A percentile compares a stretch with the other conserved stretches of the same genome.
These are phyloP conservation scores for Eugnorisma glareosa DNA, from an alignment of 2,888 invertebrate species.

Conservation along the genomic window DNA sequence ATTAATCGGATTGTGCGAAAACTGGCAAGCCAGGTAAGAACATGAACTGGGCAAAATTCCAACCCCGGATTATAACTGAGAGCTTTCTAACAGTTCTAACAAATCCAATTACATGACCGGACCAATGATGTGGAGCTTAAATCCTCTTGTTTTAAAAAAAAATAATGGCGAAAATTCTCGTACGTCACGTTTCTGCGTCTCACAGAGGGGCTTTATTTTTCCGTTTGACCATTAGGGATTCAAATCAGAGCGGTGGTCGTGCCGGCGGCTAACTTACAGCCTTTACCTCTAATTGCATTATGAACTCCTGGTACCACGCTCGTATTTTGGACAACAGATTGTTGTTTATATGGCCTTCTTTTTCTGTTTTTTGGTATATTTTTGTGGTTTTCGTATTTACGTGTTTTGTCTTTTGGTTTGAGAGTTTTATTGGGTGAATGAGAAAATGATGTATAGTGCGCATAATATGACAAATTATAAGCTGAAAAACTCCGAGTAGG, in stretches of 20 bases:
- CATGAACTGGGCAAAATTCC: constrained; percentile 40
- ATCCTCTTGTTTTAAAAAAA: constrained; percentile 45
- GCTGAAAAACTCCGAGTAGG: no score
- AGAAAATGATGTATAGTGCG: not conserved
- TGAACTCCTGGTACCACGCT: constrained; percentile 70
- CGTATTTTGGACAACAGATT: constrained; percentile 66
- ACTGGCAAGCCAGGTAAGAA: constrained; percentile 23
- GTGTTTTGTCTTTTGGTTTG: not conserved
- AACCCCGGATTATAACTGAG: constrained; percentile 43
- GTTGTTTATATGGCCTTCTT: constrained; percentile 48
- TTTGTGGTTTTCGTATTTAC: constrained; percentile 18
- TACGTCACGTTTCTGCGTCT: constrained; percentile 45
- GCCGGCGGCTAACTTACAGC: constrained; percentile 77
- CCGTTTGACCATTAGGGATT: constrained; percentile 78
- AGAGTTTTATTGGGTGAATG: constrained; percentile 2
- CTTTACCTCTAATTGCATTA: constrained; percentile 79
- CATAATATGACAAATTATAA: not conserved
- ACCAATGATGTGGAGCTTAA: constrained; percentile 35
- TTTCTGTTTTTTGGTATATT: constrained; percentile 16
- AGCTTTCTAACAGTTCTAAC: constrained; percentile 47
- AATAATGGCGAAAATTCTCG: constrained; percentile 39
- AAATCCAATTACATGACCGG: constrained; percentile 44
- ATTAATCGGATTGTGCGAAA: not conserved
- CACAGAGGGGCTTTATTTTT: constrained; percentile 51
- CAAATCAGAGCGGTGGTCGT: constrained; percentile 77